A percentile compares a stretch with the other conserved stretches of the same genome.
Evolutionary conservation across 2,888 invertebrate species (phyloP).

Genomic region (Sinelater perroti): DNA sequence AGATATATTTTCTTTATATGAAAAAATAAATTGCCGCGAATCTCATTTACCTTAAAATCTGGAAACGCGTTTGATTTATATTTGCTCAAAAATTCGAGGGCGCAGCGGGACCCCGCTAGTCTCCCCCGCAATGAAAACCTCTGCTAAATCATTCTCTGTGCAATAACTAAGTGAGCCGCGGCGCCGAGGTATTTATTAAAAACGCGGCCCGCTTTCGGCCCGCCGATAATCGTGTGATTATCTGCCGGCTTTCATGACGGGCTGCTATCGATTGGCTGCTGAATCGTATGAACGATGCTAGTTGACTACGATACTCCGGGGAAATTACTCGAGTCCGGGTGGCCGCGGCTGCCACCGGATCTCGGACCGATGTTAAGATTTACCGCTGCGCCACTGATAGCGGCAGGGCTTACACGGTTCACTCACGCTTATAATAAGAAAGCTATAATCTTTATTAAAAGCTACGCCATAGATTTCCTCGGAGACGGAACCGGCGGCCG

Average conservation of each 20-base stretch:
- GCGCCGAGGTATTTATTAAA: too few relatives aligned
- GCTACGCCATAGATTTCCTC: conserved; percentile 31
- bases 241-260: conserved; percentile 31
- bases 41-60: conserved; percentile 26
- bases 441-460: conserved; percentile 46
- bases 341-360: conserved; percentile 47
- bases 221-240: conserved; percentile 35
- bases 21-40: conserved; percentile 19
- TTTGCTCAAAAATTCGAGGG: conserved; percentile 14
- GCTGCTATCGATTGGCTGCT: conserved; percentile 46
- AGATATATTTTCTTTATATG: conserved; percentile 15
- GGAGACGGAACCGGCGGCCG: conserved; percentile 21
- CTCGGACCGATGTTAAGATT: conserved; percentile 48
- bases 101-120: background rate
- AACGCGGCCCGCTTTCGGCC: too few relatives aligned
- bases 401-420: conserved; percentile 38
- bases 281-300: conserved; percentile 50
- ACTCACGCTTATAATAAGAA: conserved; percentile 48
- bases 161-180: background rate
- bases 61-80: conserved; percentile 25
- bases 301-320: conserved; percentile 54
- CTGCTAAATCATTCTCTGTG: conserved; percentile 9
- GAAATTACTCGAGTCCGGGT: conserved; percentile 52
- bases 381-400: conserved; percentile 48
- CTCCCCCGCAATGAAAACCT: conserved; percentile 11